These are phyloP conservation scores for Ascaphus truei DNA, from an alignment of 2,113 vertebrate species.

Conservation along the genomic window DNA sequence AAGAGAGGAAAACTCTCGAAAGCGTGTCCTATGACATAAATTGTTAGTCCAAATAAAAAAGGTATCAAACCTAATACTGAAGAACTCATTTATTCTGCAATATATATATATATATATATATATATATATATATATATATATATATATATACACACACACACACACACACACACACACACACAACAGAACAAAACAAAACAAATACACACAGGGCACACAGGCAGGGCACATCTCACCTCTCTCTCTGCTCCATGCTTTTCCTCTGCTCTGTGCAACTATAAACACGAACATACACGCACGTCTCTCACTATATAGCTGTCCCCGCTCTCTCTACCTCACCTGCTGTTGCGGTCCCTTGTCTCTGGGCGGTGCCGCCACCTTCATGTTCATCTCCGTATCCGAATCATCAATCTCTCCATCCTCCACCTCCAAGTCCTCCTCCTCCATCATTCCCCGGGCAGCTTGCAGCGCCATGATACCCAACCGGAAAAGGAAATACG, in stretches of 20 bases:
- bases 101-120: too few relatives aligned
- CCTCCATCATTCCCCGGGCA: conserved; percentile 67
- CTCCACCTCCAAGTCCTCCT: conserved; percentile 56
- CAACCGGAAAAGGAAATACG: background rate
- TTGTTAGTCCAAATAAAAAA: too few relatives aligned
- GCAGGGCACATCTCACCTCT: background rate
- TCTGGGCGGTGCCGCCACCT: conserved; percentile 29
- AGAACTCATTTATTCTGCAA: too few relatives aligned
- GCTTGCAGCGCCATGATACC: conserved; percentile 62
- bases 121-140: too few relatives aligned
- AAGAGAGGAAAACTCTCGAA: too few relatives aligned
- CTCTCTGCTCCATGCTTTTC: background rate
- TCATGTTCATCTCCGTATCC: conserved; percentile 74
- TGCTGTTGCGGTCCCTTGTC: conserved; percentile 40
- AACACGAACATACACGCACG: background rate
- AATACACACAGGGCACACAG: too few relatives aligned
- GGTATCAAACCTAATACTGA: too few relatives aligned
- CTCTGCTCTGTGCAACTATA: background rate
- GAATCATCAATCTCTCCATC: conserved; percentile 86
- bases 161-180: too few relatives aligned
- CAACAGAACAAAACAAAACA: too few relatives aligned
- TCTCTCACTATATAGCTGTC: too few relatives aligned
- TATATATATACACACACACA: too few relatives aligned
- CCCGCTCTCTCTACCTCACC: conserved; percentile 29
- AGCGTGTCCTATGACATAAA: too few relatives aligned